phyloP scores from a whole-genome alignment of 2,113 vertebrate genomes.

The Ctenodactylus gundi region DNA sequence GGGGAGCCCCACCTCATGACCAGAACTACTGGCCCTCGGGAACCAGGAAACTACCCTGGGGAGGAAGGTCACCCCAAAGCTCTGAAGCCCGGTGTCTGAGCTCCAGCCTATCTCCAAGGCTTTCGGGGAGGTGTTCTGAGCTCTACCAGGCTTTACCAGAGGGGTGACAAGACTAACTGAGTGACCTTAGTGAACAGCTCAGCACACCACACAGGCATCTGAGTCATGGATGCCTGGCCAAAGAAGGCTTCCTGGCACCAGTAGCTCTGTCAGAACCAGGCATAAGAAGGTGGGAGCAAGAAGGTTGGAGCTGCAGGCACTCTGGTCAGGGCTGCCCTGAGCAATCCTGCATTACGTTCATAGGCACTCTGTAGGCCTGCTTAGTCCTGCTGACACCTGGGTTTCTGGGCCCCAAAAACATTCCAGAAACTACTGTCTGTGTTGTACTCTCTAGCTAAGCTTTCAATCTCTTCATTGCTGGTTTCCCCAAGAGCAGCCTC shows the following conservation, averaged over 20 bases:
- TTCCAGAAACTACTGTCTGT: background rate
- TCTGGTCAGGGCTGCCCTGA: background rate
- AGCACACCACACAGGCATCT: background rate
- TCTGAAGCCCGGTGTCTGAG: fast-evolving
- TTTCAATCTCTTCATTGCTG: background rate
- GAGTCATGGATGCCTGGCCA: background rate
- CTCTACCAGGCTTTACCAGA: background rate
- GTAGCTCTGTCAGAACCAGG: background rate
- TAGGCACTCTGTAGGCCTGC: background rate
- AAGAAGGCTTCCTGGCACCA: background rate
- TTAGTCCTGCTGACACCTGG: background rate
- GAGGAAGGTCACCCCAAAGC: background rate
- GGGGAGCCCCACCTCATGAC: slow-evolving; percentile 56
- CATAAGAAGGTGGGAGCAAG: fast-evolving
- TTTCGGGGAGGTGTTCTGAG: background rate
- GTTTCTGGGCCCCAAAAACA: no score
- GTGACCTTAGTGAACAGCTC: background rate
- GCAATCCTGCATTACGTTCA: fast-evolving
- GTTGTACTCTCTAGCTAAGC: background rate
- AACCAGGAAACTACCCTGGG: background rate
- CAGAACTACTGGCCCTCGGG: background rate
- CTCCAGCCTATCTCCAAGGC: background rate
- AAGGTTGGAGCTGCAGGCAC: background rate
- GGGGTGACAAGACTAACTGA: fast-evolving
- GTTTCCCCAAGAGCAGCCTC: background rate